Evolutionary conservation across 1,140 invertebrate species (phyloP).

Genomic region (Gryon sp.): DNA sequence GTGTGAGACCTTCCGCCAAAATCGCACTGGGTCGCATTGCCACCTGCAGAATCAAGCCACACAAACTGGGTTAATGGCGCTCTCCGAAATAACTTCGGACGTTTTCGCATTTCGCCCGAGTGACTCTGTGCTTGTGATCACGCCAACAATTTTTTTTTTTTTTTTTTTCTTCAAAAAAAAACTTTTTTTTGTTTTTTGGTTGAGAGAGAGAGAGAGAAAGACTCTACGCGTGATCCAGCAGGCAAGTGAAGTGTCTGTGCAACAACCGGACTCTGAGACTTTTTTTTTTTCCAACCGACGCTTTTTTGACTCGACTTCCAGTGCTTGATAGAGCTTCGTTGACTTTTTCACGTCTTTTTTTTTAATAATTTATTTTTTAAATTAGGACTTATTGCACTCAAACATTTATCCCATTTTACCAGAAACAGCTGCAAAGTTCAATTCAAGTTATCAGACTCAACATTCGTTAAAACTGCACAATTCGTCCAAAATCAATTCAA

Average conservation of each 20-base stretch:
- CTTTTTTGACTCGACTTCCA: conserved; percentile 76
- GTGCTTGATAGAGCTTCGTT: conserved; percentile 74
- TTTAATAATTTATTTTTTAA: conserved; percentile 15
- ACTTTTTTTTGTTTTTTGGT: conserved; percentile 36
- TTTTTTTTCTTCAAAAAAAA: conserved; percentile 8
- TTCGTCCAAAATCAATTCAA: too few species aligned
- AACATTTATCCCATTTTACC: conserved; percentile 10
- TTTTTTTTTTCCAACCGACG: conserved; percentile 72
- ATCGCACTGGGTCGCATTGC: conserved; percentile 77
- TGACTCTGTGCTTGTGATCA: conserved; percentile 79
- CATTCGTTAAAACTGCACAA: too few species aligned
- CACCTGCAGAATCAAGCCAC: conserved; percentile 81
- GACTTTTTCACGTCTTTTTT: conserved; percentile 54
- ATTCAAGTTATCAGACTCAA: too few species aligned
- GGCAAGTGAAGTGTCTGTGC: conserved; percentile 77
- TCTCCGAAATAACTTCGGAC: conserved; percentile 73
- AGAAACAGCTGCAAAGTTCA: too few species aligned
- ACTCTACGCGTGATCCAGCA: conserved; percentile 79
- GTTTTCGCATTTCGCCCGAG: conserved; percentile 76
- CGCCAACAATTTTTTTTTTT: conserved; percentile 74
- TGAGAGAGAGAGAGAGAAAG: too few species aligned
- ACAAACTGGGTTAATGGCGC: conserved; percentile 81
- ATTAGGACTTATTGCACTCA: conserved; percentile 57
- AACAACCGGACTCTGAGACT: conserved; percentile 67
- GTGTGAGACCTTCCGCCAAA: conserved; percentile 75